Percentiles rank a stretch among this genome's conserved stretches.
phyloP scores from a whole-genome alignment of 2,888 invertebrate genomes.

The Plemyria rubiginata region DNA sequence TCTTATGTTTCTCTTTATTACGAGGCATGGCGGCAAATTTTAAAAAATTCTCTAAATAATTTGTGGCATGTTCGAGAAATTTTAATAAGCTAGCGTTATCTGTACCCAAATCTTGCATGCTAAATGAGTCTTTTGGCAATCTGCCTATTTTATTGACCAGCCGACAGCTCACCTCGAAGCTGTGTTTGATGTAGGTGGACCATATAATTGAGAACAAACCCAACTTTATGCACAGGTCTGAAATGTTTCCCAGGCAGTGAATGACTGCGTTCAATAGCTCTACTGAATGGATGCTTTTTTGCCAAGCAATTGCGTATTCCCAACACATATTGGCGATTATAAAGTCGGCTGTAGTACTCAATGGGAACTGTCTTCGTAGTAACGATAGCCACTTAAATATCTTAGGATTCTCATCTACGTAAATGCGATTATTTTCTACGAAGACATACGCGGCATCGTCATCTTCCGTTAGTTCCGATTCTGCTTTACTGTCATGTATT shows the following conservation, averaged over 20 bases:
- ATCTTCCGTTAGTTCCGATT: constrained; percentile 48
- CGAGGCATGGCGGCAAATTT: constrained; percentile 67
- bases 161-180: constrained; percentile 90
- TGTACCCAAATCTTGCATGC: constrained; percentile 90
- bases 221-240: constrained; percentile 87
- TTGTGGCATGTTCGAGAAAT: constrained; percentile 75
- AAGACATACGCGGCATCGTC: constrained; percentile 61
- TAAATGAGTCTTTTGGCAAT: constrained; percentile 93
- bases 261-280: constrained; percentile 89
- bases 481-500: constrained; percentile 47
- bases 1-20: constrained; percentile 65
- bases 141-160: constrained; percentile 93
- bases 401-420: constrained; percentile 72
- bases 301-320: constrained; percentile 96
- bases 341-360: constrained; percentile 91
- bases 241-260: constrained; percentile 87
- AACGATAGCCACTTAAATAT: constrained; percentile 87
- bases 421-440: constrained; percentile 65
- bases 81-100: constrained; percentile 85
- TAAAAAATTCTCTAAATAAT: constrained; percentile 78
- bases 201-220: constrained; percentile 94
- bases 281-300: constrained; percentile 88
- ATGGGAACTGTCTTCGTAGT: constrained; percentile 92
- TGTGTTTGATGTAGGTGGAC: constrained; percentile 94
- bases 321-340: constrained; percentile 94